Conservation (phyloP, 1,140 invertebrate species). For the Drosophila lowei region DNA sequence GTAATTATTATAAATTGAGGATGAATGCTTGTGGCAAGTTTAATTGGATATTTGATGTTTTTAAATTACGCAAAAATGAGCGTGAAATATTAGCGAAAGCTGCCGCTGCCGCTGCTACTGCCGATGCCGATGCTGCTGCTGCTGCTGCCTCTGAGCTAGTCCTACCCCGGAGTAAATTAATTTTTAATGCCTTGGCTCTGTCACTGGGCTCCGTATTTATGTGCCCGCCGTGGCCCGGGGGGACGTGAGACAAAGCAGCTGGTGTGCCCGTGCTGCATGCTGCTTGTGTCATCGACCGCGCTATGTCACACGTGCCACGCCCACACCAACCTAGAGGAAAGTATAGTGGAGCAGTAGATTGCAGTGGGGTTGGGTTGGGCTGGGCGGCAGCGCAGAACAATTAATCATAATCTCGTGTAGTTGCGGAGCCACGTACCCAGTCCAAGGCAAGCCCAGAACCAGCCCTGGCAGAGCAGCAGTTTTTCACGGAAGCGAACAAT, state of each 20-base stretch:
- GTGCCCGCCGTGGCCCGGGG: constrained; percentile 10
- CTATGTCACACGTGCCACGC: constrained; percentile 73
- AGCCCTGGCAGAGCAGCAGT: constrained; percentile 37
- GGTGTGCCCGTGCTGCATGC: constrained; percentile 27
- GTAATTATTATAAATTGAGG: constrained; percentile 82
- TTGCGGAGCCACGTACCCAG: constrained; percentile 64
- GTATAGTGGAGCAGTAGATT: constrained; percentile 19
- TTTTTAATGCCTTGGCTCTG: constrained; percentile 75
- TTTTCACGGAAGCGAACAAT: constrained; percentile 69
- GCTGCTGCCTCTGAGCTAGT: constrained; percentile 44
- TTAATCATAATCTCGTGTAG: constrained; percentile 77
- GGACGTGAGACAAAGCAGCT: constrained; percentile 47
- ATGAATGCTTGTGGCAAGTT: constrained; percentile 82
- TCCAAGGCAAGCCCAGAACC: constrained; percentile 41
- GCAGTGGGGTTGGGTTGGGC: neutral
- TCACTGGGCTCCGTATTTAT: constrained; percentile 67
- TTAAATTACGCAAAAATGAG: constrained; percentile 70
- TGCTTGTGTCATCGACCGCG: constrained; percentile 65
- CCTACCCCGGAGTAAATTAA: constrained; percentile 69
- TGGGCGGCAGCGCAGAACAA: constrained; percentile 37
- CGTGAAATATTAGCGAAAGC: constrained; percentile 62
- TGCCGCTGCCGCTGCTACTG: neutral
- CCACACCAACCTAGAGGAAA: constrained; percentile 9
- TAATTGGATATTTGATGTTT: constrained; percentile 82
- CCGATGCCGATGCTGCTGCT: neutral